These are phyloP conservation scores for Ditylenchus dipsaci DNA, from an alignment of 1,140 invertebrate genomes.

Conservation along the genomic window DNA sequence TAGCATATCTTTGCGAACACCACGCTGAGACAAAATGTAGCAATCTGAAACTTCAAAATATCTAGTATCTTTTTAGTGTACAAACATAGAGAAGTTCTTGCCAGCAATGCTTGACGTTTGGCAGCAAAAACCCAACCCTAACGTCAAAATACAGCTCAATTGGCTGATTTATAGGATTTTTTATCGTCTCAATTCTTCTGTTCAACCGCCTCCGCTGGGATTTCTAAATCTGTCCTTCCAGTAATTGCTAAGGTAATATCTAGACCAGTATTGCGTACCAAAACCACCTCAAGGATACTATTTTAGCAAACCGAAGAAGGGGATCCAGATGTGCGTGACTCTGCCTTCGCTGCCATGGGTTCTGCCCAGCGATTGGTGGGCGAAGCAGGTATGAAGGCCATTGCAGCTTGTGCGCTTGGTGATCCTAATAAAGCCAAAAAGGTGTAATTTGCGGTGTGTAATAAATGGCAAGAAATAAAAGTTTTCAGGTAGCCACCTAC, in stretches of 20 bases:
- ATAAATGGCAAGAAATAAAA: neutral
- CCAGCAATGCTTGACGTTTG: slow-evolving; percentile 1
- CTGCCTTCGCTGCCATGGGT: slow-evolving; percentile 73
- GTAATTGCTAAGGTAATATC: slow-evolving; percentile 6
- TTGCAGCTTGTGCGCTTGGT: neutral
- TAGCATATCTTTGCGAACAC: neutral
- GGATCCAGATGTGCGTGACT: slow-evolving; percentile 59
- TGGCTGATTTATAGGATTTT: slow-evolving; percentile 9
- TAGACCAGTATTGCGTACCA: neutral
- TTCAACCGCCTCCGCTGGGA: neutral
- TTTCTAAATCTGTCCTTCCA: slow-evolving; percentile 7
- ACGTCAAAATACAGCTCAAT: slow-evolving; percentile 10
- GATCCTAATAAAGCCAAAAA: slow-evolving; percentile 5
- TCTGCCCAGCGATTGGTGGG: slow-evolving; percentile 86
- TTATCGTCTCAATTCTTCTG: neutral
- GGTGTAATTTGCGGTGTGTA: neutral
- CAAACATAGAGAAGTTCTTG: slow-evolving; percentile 12
- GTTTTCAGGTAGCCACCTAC: neutral
- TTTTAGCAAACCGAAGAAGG: slow-evolving; percentile 14
- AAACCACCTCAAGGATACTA: neutral
- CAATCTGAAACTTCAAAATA: neutral
- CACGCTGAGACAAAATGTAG: no score
- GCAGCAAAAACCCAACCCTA: slow-evolving; percentile 19
- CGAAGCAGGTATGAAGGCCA: slow-evolving; percentile 61
- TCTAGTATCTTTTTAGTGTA: neutral